Evolutionary conservation across 2,888 invertebrate genomes (phyloP), one percentile per base, ranked within the genome.

Genomic region (Rhabditoides inermis): DNA sequence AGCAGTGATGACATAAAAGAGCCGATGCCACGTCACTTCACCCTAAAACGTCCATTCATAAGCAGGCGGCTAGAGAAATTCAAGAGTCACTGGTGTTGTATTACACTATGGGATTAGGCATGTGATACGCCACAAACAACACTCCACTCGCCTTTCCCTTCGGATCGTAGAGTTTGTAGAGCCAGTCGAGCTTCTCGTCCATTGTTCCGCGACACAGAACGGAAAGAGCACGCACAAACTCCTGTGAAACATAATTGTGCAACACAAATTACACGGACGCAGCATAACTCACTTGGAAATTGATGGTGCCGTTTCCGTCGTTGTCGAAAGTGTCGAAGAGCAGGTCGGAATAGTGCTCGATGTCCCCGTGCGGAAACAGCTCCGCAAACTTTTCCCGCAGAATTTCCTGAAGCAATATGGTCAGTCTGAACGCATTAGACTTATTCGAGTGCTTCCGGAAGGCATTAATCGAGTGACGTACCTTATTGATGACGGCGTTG

Each of bases 151-250:
- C 15, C 15, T 51, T 60, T 3, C 60, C 61, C 41, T 63, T 62
- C 2, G 72, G 71, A 51, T 72, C 72, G 54, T 72, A 72, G 12
- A 72, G 52, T 18, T 60, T 65, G 58, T 72, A 72, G 3, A 72
- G 51, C 71, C 71, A 72, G 12, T 68, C 63, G 18, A 72, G 49
- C 44, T 70, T 70, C 49, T 72, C 72, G 23, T 72, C 69, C 50
- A 72, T 46, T 0, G 65, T 64, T 23, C 72, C 72, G 35, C 71
- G 53, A 27, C 65, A 70, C 6, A 72, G 54, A 15, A 69, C 62
- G 1, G 72, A 72, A 6, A 72, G 55, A 10, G 67, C 61, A 51
- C 61, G 63, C 1, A 72, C 68, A 54, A 70, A 72, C 40, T 72
- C 69, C 72, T 70, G 45, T 20, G 39, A 52, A 45, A 28, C 12